Evolutionary conservation across 2,113 vertebrate species (phyloP), one percentile per base, ranked within the genome.

Genomic region (Ranitomeya variabilis): DNA sequence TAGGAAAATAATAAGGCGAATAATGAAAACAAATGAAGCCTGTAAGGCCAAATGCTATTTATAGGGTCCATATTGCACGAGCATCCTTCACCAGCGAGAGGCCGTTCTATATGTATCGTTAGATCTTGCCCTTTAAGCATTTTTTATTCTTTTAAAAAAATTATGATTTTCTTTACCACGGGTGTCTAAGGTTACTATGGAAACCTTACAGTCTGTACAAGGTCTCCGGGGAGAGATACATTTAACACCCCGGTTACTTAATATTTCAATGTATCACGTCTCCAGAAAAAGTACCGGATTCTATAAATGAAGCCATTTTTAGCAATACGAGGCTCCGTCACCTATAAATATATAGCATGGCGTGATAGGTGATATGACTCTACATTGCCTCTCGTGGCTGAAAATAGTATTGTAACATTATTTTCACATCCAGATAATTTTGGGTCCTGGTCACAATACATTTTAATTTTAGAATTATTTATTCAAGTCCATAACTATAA

Each of bases 201-300:
- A 64, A 80, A 87, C 76, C 60, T 64, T 52, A 62, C 76, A 87
- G 74, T n/a, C 59, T 66, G 18, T 67, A 86, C 37, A 23, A 57
- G 23, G 7, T 74, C 31, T 85, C 31, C 6, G 23, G 86, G 23
- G 89, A 89, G 13, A 6, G 64, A 3, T 83, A 7, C 78, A 89
- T 90, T 62, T n/a, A 90, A 82, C 14, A 69, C 15, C 54, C 57
- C 85, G 21, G 85, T 67, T 87, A 79, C 74, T 87, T 87, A 78
- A 86, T 79, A 79, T 86, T 79, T 86, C 85, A 86, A 66, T 74
- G 23, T 64, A 74, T 84, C 64, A 54, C 76, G 9, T 79, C 59
- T 51, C 51, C 15, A 64, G 57, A 85, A 69, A 57, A 45, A 76
- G n/a, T 12, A 13, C 10, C 62, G 37, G 19, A 66, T 54, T 51